phyloP scores from a whole-genome alignment of 2,888 invertebrate genomes.

The Calliphora vomitoria region DNA sequence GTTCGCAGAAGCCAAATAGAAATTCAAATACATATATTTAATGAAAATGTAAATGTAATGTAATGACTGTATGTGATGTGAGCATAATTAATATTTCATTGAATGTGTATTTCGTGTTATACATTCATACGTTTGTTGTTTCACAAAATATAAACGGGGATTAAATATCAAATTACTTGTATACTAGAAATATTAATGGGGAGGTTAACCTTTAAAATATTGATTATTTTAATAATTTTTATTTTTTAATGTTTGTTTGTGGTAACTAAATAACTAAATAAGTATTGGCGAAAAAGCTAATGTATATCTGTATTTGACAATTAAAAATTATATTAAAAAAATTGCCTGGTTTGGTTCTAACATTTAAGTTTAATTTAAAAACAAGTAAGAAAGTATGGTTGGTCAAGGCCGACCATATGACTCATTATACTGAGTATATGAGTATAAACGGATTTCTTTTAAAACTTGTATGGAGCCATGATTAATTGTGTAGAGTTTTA shows the following conservation, averaged over 20 bases:
- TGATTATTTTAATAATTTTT: not conserved
- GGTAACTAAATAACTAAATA: too few species aligned
- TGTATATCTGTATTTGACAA: too few species aligned
- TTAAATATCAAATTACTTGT: not conserved
- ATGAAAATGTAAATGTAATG: constrained; percentile 17
- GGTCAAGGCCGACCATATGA: too few species aligned
- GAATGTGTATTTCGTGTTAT: constrained; percentile 1
- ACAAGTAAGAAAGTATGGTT: too few species aligned
- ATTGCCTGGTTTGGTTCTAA: too few species aligned
- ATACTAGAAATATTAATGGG: not conserved
- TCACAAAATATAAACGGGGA: not conserved
- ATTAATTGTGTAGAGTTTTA: too few species aligned
- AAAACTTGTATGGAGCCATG: too few species aligned
- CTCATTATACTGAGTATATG: too few species aligned
- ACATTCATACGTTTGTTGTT: not conserved
- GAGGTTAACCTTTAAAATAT: not conserved
- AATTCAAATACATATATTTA: constrained; percentile 1
- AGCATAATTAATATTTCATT: constrained; percentile 14
- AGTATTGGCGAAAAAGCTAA: too few species aligned
- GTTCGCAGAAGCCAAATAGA: not conserved
- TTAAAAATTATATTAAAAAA: too few species aligned
- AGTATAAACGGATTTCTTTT: too few species aligned
- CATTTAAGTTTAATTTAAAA: too few species aligned
- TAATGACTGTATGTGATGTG: constrained; percentile 15
- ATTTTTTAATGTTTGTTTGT: not conserved